These are phyloP conservation scores for Drosophila mimetica DNA, from an alignment of 2,888 invertebrate genomes.

Conservation along the genomic window DNA sequence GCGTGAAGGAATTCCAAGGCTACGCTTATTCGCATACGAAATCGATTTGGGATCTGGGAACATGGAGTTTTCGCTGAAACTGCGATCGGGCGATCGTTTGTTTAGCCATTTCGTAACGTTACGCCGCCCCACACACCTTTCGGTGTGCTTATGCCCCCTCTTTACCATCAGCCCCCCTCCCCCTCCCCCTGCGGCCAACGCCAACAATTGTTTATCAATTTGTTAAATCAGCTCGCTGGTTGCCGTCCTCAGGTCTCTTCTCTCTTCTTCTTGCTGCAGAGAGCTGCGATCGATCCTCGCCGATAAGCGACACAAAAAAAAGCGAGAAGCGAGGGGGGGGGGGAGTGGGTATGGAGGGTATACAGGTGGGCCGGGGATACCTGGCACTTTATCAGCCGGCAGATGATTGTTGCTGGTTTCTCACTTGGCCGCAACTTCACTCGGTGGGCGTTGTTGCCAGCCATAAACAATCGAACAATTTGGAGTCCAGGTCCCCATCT, in stretches of 20 bases:
- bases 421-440: constrained; percentile 68
- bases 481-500: constrained; percentile 51
- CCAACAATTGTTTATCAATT: constrained; percentile 81
- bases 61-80: constrained; percentile 32
- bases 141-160: background rate
- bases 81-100: constrained; percentile 68
- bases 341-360: constrained; percentile 3
- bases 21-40: constrained; percentile 39
- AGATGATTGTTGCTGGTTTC: constrained; percentile 80
- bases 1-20: constrained; percentile 38
- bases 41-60: constrained; percentile 41
- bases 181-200: constrained; percentile 58
- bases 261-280: constrained; percentile 20
- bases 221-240: constrained; percentile 73
- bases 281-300: constrained; percentile 75
- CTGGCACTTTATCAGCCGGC: constrained; percentile 70
- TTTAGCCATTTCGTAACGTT: constrained; percentile 78
- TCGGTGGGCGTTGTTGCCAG: constrained; percentile 78
- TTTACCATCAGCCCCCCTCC: no score
- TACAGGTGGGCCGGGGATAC: background rate
- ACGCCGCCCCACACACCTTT: constrained; percentile 56
- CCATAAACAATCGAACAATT: constrained; percentile 82
- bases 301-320: constrained; percentile 70
- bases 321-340: constrained; percentile 25
- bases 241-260: constrained; percentile 44